These are phyloP conservation scores for Drosophila pseudoobscura DNA, from an alignment of 1,140 invertebrate genomes.

Conservation along the genomic window DNA sequence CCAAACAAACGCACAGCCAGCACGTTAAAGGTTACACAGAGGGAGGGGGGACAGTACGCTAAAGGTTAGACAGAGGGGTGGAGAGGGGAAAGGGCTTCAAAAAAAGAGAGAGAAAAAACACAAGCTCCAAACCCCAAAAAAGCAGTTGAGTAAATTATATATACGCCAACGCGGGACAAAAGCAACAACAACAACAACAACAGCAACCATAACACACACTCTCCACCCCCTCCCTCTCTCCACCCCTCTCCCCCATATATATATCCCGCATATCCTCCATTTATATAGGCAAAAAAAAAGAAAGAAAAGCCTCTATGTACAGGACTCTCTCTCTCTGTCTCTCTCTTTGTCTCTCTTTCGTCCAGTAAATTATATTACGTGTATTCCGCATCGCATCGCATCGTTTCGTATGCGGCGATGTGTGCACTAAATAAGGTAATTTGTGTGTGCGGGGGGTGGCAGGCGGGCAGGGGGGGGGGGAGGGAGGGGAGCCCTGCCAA, in stretches of 20 bases:
- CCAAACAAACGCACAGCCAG: constrained; percentile 11
- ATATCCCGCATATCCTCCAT: background rate
- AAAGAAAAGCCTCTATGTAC: too few relatives aligned
- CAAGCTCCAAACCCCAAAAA: constrained; percentile 66
- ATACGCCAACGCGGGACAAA: constrained; percentile 50
- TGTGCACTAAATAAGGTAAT: constrained; percentile 81
- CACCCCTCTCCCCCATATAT: background rate
- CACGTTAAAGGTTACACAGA: background rate
- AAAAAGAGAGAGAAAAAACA: constrained; percentile 25
- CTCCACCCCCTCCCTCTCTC: background rate
- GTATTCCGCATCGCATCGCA: too few relatives aligned
- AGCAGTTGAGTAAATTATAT: constrained; percentile 80
- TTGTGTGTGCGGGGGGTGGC: constrained; percentile 52
- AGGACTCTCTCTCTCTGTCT: too few relatives aligned
- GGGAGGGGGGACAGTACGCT: constrained; percentile 22
- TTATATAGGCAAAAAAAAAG: background rate
- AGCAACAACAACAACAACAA: constrained; percentile 7
- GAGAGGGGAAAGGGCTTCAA: constrained; percentile 39
- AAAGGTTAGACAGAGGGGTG: constrained; percentile 44
- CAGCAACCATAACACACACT: background rate
- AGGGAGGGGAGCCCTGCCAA: background rate
- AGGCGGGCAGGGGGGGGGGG: too few relatives aligned
- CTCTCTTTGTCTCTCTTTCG: too few relatives aligned
- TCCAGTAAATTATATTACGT: too few relatives aligned
- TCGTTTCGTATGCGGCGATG: constrained; percentile 48